Base-by-base conservation (phyloP, 30 jellyfish, hydroid and myxozoan species). In the Thelohanellus kitauei region DNA sequence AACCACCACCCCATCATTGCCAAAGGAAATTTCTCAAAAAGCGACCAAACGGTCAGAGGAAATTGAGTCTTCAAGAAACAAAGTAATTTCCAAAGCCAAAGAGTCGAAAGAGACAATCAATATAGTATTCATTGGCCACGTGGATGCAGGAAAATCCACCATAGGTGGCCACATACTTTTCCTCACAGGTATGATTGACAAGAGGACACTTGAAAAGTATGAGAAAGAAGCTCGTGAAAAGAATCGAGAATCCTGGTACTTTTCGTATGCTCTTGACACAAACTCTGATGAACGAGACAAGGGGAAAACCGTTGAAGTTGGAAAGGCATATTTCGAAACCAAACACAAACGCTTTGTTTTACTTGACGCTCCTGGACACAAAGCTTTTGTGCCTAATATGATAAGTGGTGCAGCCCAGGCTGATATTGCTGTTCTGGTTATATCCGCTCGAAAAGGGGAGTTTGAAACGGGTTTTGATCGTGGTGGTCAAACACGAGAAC, bases 361-460 rank as follows among this genome's bases (percentile, higher is more conserved):
- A 20, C 99, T 82, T 14, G 99, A 82, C 54, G 99, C 99, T 3
- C 99, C 99, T 4, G 99, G 99, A 6, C 99, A 82, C 35, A 82
- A 82, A 53, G 69, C 90, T 51, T 82, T 82, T 58, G 99, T 82
- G 2, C 99, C 99, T 0, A 82, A 82, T 32, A 82, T 82, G 99
- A 82, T 82, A 44, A 89, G 99, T 35, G 99, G 99, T 14, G 90
- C 99, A 16, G 99, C 99, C 2, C 99, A 82, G 40, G 99, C 99
- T 33, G 99, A 82, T 41, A 63, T 82, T 12, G 99, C 88, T 11
- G 84, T 82, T 30, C 42, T 82, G 56, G 91, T 82, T 3, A 82
- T 82, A 22, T 82, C 99, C 4, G 99, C 99, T 6, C 57, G 99
- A 48, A 64, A 64, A 54, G 99, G 99, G 6, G 99, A 82, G 51